Evolutionary conservation across 2,888 invertebrate species (phyloP).

Genomic region (Arrhopalites spinosus): DNA sequence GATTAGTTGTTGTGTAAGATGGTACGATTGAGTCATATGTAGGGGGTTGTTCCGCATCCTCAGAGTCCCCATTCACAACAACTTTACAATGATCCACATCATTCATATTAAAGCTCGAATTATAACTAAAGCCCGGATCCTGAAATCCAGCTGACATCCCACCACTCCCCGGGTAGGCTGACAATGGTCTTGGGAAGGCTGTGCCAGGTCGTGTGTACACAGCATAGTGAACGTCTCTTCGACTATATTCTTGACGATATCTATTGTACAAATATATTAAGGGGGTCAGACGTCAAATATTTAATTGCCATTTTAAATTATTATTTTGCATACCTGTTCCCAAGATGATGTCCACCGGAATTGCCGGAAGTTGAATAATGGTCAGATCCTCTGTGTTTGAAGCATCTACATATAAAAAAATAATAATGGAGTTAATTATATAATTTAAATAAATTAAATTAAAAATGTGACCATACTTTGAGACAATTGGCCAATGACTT

Average conservation of each 20-base stretch:
- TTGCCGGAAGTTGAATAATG: neutral
- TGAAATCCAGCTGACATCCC: too few species aligned
- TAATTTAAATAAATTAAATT: neutral
- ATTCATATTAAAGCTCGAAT: neutral
- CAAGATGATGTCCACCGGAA: neutral
- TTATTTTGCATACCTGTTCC: too few species aligned
- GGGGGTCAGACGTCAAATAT: too few species aligned
- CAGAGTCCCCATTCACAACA: neutral
- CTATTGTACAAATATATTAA: neutral
- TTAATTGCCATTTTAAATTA: too few species aligned
- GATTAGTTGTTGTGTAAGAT: neutral
- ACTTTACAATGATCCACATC: constrained; percentile 16
- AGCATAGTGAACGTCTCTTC: constrained; percentile 7
- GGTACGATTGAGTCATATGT: constrained; percentile 26
- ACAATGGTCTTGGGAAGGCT: neutral
- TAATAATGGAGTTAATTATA: neutral
- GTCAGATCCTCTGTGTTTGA: neutral
- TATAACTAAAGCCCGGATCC: too few species aligned
- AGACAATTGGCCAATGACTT: neutral
- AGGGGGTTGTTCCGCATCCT: constrained; percentile 20
- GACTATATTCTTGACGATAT: constrained; percentile 8
- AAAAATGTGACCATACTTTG: neutral
- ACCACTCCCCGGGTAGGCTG: neutral
- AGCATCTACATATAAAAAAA: neutral
- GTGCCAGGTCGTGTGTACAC: constrained; percentile 27